phyloP scores from a whole-genome alignment of 2,797 vertebrate species.

The Pangasius krempfi region DNA sequence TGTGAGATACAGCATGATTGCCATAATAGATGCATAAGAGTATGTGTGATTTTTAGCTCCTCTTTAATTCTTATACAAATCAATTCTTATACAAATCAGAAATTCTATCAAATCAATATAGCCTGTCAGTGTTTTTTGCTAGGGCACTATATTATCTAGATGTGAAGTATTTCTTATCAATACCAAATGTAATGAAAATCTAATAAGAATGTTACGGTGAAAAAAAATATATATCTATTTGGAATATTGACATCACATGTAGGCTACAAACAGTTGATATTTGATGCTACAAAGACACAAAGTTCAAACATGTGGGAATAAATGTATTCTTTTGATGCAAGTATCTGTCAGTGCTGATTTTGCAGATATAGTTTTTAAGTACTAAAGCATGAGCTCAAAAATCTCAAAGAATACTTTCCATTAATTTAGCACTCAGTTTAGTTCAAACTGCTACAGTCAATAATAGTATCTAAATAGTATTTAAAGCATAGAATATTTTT shows the following conservation, averaged over 20 bases:
- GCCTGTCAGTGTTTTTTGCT: background rate
- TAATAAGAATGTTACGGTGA: too few relatives aligned
- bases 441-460: background rate
- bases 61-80: background rate
- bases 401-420: too few relatives aligned
- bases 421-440: background rate
- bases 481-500: too few relatives aligned
- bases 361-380: background rate
- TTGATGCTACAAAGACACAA: background rate
- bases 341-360: background rate
- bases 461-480: background rate
- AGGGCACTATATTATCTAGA: background rate
- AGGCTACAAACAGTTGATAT: background rate
- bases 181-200: too few relatives aligned
- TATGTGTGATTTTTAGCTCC: background rate
- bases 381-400: too few relatives aligned
- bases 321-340: background rate
- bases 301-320: background rate
- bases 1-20: background rate
- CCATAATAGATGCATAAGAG: background rate
- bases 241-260: background rate
- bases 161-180: too few relatives aligned
- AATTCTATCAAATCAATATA: background rate
- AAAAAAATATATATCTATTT: background rate
- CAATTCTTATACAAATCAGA: too few relatives aligned